These are phyloP conservation scores for Todiramphus saurophagus DNA, from an alignment of 2,113 vertebrate species.

Conservation along the genomic window DNA sequence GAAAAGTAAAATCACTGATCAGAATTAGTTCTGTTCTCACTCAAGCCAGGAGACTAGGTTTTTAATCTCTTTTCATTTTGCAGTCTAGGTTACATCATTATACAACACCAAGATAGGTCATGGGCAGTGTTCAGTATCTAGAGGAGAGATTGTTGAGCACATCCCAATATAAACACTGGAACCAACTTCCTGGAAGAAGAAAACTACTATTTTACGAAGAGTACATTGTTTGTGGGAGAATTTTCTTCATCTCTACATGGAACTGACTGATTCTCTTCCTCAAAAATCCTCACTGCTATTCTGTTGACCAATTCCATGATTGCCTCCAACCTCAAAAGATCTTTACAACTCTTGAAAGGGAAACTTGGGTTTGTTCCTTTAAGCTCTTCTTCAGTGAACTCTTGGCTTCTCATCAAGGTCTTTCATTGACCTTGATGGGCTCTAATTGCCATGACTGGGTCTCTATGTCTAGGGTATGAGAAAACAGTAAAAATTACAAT, in stretches of 20 bases:
- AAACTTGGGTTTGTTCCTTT: not conserved
- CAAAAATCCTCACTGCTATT: not conserved
- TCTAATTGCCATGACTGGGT: not conserved
- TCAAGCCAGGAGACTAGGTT: not conserved
- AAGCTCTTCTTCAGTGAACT: not conserved
- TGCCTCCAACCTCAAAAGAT: not conserved
- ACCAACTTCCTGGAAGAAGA: not conserved
- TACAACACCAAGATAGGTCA: not conserved
- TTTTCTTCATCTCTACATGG: not conserved
- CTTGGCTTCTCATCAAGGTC: not conserved
- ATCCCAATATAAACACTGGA: not conserved
- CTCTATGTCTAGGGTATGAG: not conserved
- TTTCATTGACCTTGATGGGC: not conserved
- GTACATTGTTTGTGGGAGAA: not conserved
- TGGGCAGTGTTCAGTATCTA: not conserved
- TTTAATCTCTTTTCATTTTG: not conserved
- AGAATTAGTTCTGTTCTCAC: no score
- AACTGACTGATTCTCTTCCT: not conserved
- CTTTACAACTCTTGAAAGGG: not conserved
- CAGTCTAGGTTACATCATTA: not conserved
- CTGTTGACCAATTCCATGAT: not conserved
- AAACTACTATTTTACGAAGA: not conserved
- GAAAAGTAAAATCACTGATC: no score
- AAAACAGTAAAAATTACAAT: conserved; percentile 46
- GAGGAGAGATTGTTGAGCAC: not conserved